Evolutionary conservation across 2,113 vertebrate genomes (phyloP), one percentile per base, ranked within the genome.

Genomic region (Ciconia maguari): DNA sequence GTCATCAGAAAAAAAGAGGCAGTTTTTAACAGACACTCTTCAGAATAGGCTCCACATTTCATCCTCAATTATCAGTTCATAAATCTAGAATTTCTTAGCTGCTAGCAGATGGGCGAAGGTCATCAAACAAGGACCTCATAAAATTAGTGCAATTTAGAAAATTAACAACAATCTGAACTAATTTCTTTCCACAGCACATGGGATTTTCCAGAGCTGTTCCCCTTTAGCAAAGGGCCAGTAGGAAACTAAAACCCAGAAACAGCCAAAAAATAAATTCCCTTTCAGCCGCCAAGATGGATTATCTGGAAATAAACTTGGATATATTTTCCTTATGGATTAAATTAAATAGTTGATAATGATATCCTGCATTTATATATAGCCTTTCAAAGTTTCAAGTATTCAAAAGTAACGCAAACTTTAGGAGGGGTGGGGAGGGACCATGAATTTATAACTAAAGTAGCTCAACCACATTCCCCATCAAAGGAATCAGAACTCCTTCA

Each of bases 51-150:
- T 90, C 66, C 66, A 57, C 8, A 7, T 96, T 88, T 94, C 72
- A 71, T 52, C 68, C 49, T 83, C n/a, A 65, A 42, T 90, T 95
- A 93, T 60, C 83, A 86, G 55, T 88, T 88, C 69, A 94, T 66
- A 94, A 95, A 94, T 89, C 65, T 79, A 64, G 18, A 82, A 60
- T 78, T 78, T 91, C 84, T 94, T 69, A 54, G 54, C 68, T 89
- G 64, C 27, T 52, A 74, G 46, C 41, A 94, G 52, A 86, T 12
- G 58, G 44, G 58, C 6, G 8, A 95, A 93, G 83, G 66, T 91
- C 91, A 94, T 32, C 34, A 20, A 81, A 84, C 27, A 74, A 72
- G 38, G n/a, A 66, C 26, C 70, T 78, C 55, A 75, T 65, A 80
- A 93, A 95, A 87, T 61, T 11, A 91, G 18, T 64, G 66, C 2